Conservation (phyloP, 2,888 invertebrate species). For the Volucella zonaria region DNA sequence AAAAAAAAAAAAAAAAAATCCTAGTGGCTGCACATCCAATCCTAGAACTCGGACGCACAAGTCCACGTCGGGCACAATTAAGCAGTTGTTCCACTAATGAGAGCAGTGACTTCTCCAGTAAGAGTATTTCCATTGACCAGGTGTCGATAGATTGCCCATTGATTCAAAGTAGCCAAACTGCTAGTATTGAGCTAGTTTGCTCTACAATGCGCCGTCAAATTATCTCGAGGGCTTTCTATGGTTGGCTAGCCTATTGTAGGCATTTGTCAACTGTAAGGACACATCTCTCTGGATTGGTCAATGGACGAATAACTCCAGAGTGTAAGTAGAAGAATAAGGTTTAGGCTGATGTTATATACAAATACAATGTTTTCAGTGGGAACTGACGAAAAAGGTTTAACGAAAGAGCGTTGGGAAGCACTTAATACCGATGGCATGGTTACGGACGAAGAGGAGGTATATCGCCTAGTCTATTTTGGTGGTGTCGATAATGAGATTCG, state of each 20-base stretch:
- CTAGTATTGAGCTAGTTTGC: conserved; percentile 91
- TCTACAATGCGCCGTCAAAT: conserved; percentile 97
- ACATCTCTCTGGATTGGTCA: conserved; percentile 94
- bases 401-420: conserved; percentile 89
- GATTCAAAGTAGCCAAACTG: conserved; percentile 83
- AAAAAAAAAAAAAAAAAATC: conserved; percentile 8
- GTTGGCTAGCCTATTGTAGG: conserved; percentile 97
- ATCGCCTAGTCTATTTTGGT: conserved; percentile 92
- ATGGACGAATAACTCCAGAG: conserved; percentile 87
- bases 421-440: conserved; percentile 87
- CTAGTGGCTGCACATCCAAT: conserved; percentile 88
- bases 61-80: conserved; percentile 82
- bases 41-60: conserved; percentile 84
- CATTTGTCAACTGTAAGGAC: conserved; percentile 96
- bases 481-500: conserved; percentile 92
- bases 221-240: conserved; percentile 96
- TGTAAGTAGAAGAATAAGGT: conserved; percentile 82
- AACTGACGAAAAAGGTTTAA: conserved; percentile 88
- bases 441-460: conserved; percentile 88
- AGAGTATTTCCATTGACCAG: conserved; percentile 83
- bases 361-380: conserved; percentile 85
- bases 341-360: too few relatives aligned
- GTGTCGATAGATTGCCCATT: conserved; percentile 79
- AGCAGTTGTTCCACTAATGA: conserved; percentile 87
- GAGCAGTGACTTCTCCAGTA: conserved; percentile 87